Evolutionary conservation across 2,797 vertebrate species (phyloP).

Genomic region (Botia almorhae): DNA sequence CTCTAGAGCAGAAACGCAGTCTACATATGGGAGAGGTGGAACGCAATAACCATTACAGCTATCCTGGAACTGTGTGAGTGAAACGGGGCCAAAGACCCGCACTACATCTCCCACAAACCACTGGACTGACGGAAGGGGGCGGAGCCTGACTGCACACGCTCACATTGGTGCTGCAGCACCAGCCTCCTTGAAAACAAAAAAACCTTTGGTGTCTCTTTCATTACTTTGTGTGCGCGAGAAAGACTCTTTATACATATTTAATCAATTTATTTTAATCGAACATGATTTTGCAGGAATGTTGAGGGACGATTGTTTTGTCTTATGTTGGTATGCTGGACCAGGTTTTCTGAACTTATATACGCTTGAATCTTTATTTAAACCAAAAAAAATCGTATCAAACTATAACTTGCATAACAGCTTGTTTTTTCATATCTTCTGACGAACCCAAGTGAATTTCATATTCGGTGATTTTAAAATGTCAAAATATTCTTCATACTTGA

Average conservation of each 20-base stretch:
- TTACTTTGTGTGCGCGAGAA: conserved; percentile 61
- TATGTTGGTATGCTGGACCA: conserved; percentile 10
- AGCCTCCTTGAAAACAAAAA: conserved; percentile 53
- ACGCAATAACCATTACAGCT: conserved; percentile 83
- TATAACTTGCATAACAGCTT: conserved; percentile 10
- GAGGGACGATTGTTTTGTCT: conserved; percentile 50
- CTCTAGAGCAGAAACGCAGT: conserved; percentile 82
- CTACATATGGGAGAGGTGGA: conserved; percentile 81
- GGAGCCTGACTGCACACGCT: conserved; percentile 50
- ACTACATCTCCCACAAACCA: conserved; percentile 66
- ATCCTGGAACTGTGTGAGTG: conserved; percentile 75
- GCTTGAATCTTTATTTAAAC: neutral
- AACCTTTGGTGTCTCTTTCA: conserved; percentile 59
- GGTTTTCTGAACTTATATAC: conserved; percentile 11
- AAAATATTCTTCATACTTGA: neutral
- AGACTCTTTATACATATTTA: conserved; percentile 43
- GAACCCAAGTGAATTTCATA: conserved; percentile 20
- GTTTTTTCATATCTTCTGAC: conserved; percentile 40
- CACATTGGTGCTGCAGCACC: conserved; percentile 25
- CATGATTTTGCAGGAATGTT: conserved; percentile 26
- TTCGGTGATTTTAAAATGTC: conserved; percentile 17
- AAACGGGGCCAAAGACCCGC: conserved; percentile 62
- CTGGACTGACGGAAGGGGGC: conserved; percentile 70
- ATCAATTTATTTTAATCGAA: conserved; percentile 39
- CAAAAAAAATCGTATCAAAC: conserved; percentile 3